phyloP scores from a whole-genome alignment of 2,888 invertebrate genomes.

The Blera fallax region DNA sequence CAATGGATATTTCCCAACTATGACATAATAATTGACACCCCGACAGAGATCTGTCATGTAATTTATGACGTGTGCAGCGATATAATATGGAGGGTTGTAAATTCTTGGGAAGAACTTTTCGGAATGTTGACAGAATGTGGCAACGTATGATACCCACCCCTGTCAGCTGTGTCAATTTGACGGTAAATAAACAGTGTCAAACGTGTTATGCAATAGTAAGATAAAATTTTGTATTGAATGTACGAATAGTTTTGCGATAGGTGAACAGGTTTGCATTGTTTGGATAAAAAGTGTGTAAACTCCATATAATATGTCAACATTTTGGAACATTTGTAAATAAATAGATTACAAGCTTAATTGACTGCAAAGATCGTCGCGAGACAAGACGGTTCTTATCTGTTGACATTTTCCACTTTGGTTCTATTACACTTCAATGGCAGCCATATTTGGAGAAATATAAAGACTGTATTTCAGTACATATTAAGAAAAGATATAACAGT shows the following conservation, averaged over 20 bases:
- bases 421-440: too few species aligned
- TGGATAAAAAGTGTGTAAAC: background rate
- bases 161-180: slow-evolving; percentile 36
- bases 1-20: slow-evolving; percentile 20
- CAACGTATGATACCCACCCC: background rate
- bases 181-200: slow-evolving; percentile 2
- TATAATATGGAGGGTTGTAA: background rate
- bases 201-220: slow-evolving; percentile 26
- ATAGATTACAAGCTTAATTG: too few species aligned
- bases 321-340: background rate
- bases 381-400: too few species aligned
- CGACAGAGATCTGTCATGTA: slow-evolving; percentile 54
- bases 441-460: too few species aligned
- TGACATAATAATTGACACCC: slow-evolving; percentile 58
- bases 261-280: background rate
- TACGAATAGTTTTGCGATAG: background rate
- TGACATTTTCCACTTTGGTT: too few species aligned
- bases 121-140: slow-evolving; percentile 13
- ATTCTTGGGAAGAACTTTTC: background rate
- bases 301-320: too few species aligned
- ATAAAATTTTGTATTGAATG: slow-evolving; percentile 34
- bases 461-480: too few species aligned
- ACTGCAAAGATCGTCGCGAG: too few species aligned
- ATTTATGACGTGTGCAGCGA: slow-evolving; percentile 28
- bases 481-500: too few species aligned